Conservation (phyloP, 2,888 invertebrate genomes). For the Hirtodrosophila confusa region DNA sequence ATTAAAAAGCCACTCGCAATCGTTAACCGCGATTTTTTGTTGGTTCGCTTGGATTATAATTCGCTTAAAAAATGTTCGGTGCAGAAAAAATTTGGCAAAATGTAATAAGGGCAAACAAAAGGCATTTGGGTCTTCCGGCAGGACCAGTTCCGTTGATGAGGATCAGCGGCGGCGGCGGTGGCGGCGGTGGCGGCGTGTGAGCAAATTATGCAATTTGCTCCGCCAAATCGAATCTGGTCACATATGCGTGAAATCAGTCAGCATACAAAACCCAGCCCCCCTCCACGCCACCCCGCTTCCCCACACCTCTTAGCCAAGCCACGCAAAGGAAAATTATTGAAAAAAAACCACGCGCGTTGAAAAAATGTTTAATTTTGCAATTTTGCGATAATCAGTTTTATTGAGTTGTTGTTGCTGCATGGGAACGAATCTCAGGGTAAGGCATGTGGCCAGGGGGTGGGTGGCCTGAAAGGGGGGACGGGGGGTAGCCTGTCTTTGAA, state of each 20-base stretch:
- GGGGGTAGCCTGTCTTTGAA: slow-evolving; percentile 23
- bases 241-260: slow-evolving; percentile 77
- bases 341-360: slow-evolving; percentile 29
- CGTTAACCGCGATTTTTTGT: slow-evolving; percentile 70
- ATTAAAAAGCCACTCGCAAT: slow-evolving; percentile 63
- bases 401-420: slow-evolving; percentile 52
- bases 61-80: slow-evolving; percentile 54
- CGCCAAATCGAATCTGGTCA: slow-evolving; percentile 74
- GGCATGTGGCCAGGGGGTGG: not conserved
- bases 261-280: slow-evolving; percentile 6
- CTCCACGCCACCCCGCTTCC: not conserved
- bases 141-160: slow-evolving; percentile 47
- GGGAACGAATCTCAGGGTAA: slow-evolving; percentile 9
- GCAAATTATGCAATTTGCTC: slow-evolving; percentile 56
- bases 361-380: slow-evolving; percentile 57
- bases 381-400: slow-evolving; percentile 77
- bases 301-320: too few species aligned
- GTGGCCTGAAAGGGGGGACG: not conserved
- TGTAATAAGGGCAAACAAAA: slow-evolving; percentile 76
- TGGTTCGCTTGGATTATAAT: slow-evolving; percentile 63
- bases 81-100: slow-evolving; percentile 68
- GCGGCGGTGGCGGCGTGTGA: slow-evolving; percentile 17
- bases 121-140: slow-evolving; percentile 1
- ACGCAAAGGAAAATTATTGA: not conserved
- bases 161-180: slow-evolving; percentile 24